Base-by-base conservation (phyloP, 2,888 invertebrate genomes). In the Buathra laborator region DNA sequence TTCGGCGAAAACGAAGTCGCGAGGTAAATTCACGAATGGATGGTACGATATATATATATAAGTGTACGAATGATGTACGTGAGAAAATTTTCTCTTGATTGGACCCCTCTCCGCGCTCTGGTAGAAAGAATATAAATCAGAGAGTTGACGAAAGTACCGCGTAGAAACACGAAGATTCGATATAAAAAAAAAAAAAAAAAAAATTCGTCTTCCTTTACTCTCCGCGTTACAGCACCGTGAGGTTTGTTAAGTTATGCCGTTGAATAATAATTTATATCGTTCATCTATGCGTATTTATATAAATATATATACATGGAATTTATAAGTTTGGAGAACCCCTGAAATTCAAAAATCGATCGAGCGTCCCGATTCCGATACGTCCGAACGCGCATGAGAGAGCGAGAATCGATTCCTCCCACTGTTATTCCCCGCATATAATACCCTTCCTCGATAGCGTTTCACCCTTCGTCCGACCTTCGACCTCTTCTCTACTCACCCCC, bases 401-500 rank as follows among this genome's bases (percentile, higher is more conserved):
- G 70, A 29, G 48, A 48, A 78, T 70, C 70, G 78, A 78, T 78
- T 56, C 29, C n/a, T 53, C 19, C 44, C 44, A 44, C 56, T 29
- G 53, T 37, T 56, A 24, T 70, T 43, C 44, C 29, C 53, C 9
- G 44, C 59, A 44, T 62, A 37, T 29, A 24, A 56, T 70, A 62
- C 48, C 48, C 70, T 62, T 78, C 70, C 59, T 56, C 68, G 70
- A 78, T 78, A 62, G 70, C 70, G 59, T 78, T 62, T 78, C 48
- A 70, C 78, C 70, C 70, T 78, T 62, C 59, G 70, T 37, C 19
- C 78, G 70, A 70, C 78, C 78, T 70, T 78, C 78, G 78, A 78
- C 59, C 78, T 74, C 62, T 46, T 37, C 37, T 37, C 19, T 51
- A 5, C 10, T 46, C 14, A 2, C 46, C 4, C 56, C 56, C 56